Percentiles rank a stretch among this genome's conserved stretches.
Evolutionary conservation across 2,888 invertebrate species (phyloP).

Genomic region (Sussaba pulchella): DNA sequence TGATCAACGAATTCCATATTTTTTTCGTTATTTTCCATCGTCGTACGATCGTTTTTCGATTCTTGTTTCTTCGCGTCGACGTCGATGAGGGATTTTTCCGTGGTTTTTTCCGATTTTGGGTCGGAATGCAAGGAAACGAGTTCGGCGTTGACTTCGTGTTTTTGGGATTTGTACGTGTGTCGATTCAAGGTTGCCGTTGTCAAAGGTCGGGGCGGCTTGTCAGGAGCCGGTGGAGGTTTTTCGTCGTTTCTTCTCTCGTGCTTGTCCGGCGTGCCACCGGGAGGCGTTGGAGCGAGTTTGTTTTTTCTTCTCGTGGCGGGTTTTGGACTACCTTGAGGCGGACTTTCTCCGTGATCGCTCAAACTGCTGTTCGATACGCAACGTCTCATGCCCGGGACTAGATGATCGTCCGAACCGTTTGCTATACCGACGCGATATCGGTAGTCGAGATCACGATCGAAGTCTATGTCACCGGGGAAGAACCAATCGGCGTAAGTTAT

Average conservation of each 20-base stretch:
- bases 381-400: conserved; percentile 81
- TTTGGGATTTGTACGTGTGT: conserved; percentile 86
- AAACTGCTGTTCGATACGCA: conserved; percentile 89
- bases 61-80: conserved; percentile 66
- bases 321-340: conserved; percentile 90
- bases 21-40: conserved; percentile 61
- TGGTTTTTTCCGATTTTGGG: conserved; percentile 40
- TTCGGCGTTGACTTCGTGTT: conserved; percentile 84
- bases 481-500: conserved; percentile 93
- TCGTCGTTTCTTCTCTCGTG: conserved; percentile 79
- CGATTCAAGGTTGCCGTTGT: conserved; percentile 87
- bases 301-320: conserved; percentile 90
- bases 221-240: conserved; percentile 85
- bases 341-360: conserved; percentile 89
- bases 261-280: conserved; percentile 84
- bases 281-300: conserved; percentile 91
- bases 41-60: conserved; percentile 52
- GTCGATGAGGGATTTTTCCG: conserved; percentile 82
- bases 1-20: conserved; percentile 51
- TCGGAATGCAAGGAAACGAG: conserved; percentile 69
- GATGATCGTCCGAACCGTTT: conserved; percentile 78
- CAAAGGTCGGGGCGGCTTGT: conserved; percentile 88
- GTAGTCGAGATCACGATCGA: conserved; percentile 86
- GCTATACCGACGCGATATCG: conserved; percentile 74
- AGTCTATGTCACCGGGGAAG: conserved; percentile 92